Conservation (phyloP, 2,888 invertebrate species). For the Notodonta ziczac region DNA sequence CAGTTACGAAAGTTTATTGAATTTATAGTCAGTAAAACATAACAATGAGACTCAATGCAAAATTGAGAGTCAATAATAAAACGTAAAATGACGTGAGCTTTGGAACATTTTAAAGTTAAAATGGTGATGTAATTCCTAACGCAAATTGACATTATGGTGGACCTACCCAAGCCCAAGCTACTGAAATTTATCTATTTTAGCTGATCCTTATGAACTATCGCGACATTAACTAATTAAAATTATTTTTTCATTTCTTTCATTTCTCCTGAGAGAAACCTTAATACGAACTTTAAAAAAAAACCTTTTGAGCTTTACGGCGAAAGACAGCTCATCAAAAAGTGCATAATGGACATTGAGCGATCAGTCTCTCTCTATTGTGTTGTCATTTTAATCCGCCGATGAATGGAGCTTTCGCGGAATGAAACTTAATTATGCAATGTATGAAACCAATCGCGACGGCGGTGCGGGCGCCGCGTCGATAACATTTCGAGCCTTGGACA, state of each 20-base stretch:
- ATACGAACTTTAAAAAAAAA: slow-evolving; percentile 5
- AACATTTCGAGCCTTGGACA: slow-evolving; percentile 12
- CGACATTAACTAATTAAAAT: too few relatives aligned
- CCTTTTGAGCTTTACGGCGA: slow-evolving; percentile 20
- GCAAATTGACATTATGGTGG: too few relatives aligned
- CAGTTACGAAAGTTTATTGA: background rate
- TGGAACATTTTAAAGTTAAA: background rate
- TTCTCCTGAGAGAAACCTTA: background rate
- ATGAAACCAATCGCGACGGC: slow-evolving; percentile 5
- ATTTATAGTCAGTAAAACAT: background rate
- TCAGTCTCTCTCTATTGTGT: slow-evolving; percentile 35
- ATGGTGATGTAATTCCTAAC: too few relatives aligned
- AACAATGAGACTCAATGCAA: background rate
- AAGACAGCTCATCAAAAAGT: slow-evolving; percentile 20
- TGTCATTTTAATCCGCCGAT: slow-evolving; percentile 38
- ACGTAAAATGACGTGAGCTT: background rate
- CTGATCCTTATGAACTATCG: too few relatives aligned
- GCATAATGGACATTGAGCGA: slow-evolving; percentile 23
- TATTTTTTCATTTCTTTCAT: background rate
- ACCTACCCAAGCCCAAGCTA: too few relatives aligned
- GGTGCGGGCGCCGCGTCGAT: slow-evolving; percentile 8
- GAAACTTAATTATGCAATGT: slow-evolving; percentile 26
- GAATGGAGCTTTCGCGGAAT: slow-evolving; percentile 34
- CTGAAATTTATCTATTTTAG: too few relatives aligned
- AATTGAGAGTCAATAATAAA: slow-evolving; percentile 13